phyloP scores from a whole-genome alignment of 2,113 vertebrate species.

The Serinus canaria region DNA sequence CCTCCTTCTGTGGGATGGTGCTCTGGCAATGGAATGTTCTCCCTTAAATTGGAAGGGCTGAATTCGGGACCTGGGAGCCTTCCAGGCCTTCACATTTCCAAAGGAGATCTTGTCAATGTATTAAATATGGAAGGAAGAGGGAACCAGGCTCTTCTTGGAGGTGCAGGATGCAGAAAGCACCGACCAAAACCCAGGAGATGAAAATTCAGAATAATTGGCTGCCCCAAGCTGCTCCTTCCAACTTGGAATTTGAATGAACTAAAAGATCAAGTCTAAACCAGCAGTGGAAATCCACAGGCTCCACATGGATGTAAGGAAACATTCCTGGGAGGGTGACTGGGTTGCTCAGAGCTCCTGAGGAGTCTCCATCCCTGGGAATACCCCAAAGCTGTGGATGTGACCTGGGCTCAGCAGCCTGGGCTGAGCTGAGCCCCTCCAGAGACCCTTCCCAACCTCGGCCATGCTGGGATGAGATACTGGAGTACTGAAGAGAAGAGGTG shows the following conservation, averaged over 20 bases:
- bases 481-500: background rate
- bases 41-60: background rate
- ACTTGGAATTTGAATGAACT: background rate
- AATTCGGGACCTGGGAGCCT: background rate
- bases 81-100: background rate
- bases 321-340: background rate
- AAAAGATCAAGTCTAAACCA: background rate
- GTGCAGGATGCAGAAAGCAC: background rate
- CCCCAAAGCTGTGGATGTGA: background rate
- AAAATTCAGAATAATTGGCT: background rate
- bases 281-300: background rate
- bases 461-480: background rate
- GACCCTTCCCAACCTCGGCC: background rate
- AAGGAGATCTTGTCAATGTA: background rate
- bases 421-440: background rate
- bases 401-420: background rate
- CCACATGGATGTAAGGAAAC: background rate
- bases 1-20: background rate
- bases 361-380: background rate
- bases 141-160: background rate
- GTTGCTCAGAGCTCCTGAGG: background rate
- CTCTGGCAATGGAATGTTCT: background rate
- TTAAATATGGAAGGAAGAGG: background rate
- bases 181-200: background rate
- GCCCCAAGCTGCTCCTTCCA: background rate